phyloP scores from a whole-genome alignment of 2,797 vertebrate genomes.

The Geotrypetes seraphini region DNA sequence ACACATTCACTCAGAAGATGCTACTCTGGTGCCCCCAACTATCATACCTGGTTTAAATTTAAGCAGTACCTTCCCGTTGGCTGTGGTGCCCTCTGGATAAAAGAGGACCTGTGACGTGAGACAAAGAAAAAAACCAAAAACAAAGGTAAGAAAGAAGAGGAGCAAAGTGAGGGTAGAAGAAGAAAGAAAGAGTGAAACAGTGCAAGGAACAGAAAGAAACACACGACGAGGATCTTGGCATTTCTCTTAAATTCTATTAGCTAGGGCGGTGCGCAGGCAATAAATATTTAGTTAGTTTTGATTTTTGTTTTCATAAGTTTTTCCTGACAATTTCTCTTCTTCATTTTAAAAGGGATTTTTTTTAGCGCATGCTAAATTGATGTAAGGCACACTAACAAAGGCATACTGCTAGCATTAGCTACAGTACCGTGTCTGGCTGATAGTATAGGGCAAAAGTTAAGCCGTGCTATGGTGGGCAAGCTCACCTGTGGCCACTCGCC shows the following conservation, averaged over 20 bases:
- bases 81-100: slow-evolving; percentile 67
- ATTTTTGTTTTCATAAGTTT: too few relatives aligned
- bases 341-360: too few relatives aligned
- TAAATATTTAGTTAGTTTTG: too few relatives aligned
- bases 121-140: not conserved
- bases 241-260: too few relatives aligned
- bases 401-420: too few relatives aligned
- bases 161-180: too few relatives aligned
- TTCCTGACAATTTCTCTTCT: too few relatives aligned
- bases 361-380: too few relatives aligned
- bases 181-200: not conserved
- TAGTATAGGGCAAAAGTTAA: rapidly evolving
- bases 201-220: not conserved
- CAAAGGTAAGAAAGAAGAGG: not conserved
- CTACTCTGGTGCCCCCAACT: not conserved
- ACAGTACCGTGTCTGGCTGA: too few relatives aligned
- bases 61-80: slow-evolving; percentile 59
- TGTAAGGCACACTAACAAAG: too few relatives aligned
- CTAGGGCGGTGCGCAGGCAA: too few relatives aligned
- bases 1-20: rapidly evolving
- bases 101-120: slow-evolving; percentile 48
- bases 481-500: slow-evolving; percentile 81
- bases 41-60: slow-evolving; percentile 62
- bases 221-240: too few relatives aligned
- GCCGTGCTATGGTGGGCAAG: not conserved